Base-by-base conservation (phyloP, 2,113 vertebrate genomes). In the Athene cunicularia region DNA sequence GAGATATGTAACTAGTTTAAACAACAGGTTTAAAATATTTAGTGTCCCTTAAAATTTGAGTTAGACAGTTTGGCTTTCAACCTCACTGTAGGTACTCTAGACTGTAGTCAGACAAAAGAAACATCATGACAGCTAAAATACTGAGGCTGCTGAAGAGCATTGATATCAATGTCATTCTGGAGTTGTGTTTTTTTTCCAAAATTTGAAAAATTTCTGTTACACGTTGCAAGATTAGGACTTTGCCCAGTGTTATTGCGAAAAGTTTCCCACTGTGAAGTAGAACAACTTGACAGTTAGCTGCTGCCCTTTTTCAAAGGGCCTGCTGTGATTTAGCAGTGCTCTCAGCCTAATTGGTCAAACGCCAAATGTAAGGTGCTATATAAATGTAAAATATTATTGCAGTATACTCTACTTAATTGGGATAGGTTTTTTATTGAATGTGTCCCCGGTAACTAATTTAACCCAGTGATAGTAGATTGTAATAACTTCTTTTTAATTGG, bases 371-470 rank as follows among this genome's bases (percentile, higher is more conserved):
- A 96, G 82, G 60, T 91, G 70, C 53, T 62, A 14, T 63, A 79
- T 87, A 88, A 94, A 86, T 50, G 13, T 94, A 90, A 97, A 97
- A 97, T 96, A 95, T 92, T 93, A 76, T 80, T 91, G 64, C 66
- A 86, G 43, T 68, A 80, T 80, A 79, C n/a, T 88, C 35, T 45
- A 37, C 50, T 95, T 97, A 97, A 97, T 94, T 94, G 28, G 68
- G 67, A 83, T 26, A 93, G 39, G 6, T 24, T 95, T 95, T 97
- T 80, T 79, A 73, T 64, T 87, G 15, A 94, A 73, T 85, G 82
- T 18, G 27, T 95, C 66, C 39, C 52, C 70, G 59, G 45, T 74
- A 87, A 72, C 64, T 74, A 86, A 83, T 89, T 93, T 80, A 87
- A 85, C 30, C 39, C 72, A 77, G 67, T 66, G 76, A 86, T 52